phyloP scores from a whole-genome alignment of 1,140 invertebrate genomes.

The Hylyphantes graminicola region DNA sequence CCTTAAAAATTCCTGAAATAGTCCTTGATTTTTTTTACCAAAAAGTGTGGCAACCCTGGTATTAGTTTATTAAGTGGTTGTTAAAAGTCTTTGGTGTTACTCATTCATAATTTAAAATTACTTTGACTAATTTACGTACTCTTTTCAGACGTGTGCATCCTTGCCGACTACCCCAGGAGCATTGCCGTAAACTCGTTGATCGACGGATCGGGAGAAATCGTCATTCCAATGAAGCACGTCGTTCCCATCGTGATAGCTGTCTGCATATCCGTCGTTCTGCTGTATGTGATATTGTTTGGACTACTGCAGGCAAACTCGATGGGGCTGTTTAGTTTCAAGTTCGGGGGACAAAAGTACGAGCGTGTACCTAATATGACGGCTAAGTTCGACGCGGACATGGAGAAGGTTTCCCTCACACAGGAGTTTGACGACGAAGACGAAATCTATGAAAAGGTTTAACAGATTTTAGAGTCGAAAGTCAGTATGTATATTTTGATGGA shows the following conservation, averaged over 20 bases:
- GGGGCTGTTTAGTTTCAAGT: constrained; percentile 10
- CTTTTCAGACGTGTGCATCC: constrained; percentile 43
- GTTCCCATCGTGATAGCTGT: constrained; percentile 35
- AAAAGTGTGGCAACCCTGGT: too few species aligned
- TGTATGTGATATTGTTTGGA: constrained; percentile 39
- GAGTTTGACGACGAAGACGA: constrained; percentile 52
- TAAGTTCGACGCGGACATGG: constrained; percentile 49
- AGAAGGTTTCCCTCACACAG: constrained; percentile 40
- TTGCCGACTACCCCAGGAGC: constrained; percentile 42
- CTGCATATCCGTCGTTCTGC: constrained; percentile 24
- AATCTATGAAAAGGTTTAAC: constrained; percentile 45
- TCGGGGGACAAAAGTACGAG: constrained; percentile 21
- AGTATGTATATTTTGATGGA: too few species aligned
- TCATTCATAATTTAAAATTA: too few species aligned
- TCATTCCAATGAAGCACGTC: constrained; percentile 24
- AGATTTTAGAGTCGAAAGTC: too few species aligned
- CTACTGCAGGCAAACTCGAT: constrained; percentile 33
- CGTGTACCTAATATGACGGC: constrained; percentile 25
- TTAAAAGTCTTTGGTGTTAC: too few species aligned
- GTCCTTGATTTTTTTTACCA: too few species aligned
- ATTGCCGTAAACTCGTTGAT: not conserved
- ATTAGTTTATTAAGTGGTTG: too few species aligned
- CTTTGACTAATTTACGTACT: not conserved
- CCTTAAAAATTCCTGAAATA: too few species aligned
- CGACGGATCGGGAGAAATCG: constrained; percentile 17